Evolutionary conservation across 2,888 invertebrate genomes (phyloP), one percentile per base, ranked within the genome.

Genomic region (Cheilosia variabilis): DNA sequence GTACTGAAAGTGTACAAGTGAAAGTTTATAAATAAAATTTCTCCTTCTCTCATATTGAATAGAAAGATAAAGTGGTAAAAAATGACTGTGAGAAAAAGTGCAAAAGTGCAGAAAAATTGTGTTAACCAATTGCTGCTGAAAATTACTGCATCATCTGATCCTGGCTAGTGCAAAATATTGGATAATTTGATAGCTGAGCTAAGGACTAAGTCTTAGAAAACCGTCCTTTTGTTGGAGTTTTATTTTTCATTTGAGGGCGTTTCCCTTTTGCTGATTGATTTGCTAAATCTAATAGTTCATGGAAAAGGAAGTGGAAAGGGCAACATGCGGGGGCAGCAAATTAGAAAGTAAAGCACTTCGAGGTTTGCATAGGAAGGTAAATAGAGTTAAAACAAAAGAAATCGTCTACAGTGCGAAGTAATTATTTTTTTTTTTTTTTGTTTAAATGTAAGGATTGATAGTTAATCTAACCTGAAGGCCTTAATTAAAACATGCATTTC

Each of bases 301-400:
- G 80, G 75, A 43, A 17, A 19, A 41, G 10, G 13, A 62, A 31
- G 34, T 27, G 31, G 31, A 53, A 65, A 37, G 62, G 43, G 31
- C 55, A 57, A 43, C 34, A 52, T 65, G 55, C 71, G n/a, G 55
- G 65, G 47, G 47, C 47, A 47, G 76, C 57, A 71, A 58, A 43
- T 65, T 43, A 63, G 62, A 52, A 17, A 69, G 66, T 37, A 45
- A 52, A 80, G 6, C 15, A 57, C 62, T 45, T 27, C 81, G 57
- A 80, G 84, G 84, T 84, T 84, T 80, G 83, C 69, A 65, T 84
- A 80, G 84, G 84, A 84, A 84, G 84, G 84, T 84, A 84, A 83
- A 75, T 84, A 66, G 58, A 60, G 62, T 71, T 66, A 17, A 55
- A 69, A 83, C 15, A 43, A 62, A 77, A 24, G 55, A 63, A 78